Evolutionary conservation across 2,113 vertebrate genomes (phyloP).

Genomic region (Perca schrenkii): DNA sequence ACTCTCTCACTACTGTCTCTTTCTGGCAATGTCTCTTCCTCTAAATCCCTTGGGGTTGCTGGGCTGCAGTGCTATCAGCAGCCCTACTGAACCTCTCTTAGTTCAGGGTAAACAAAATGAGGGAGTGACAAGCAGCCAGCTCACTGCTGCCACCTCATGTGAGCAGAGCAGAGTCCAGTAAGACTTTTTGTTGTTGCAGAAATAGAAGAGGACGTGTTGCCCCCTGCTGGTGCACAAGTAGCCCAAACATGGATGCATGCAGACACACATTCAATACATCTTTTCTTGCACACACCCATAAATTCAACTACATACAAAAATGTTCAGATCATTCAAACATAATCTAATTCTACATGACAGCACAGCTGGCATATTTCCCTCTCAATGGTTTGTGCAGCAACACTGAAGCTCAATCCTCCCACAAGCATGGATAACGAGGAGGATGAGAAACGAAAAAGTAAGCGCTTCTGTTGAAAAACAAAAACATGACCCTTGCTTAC

Average conservation of each 20-base stretch:
- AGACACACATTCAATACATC: background rate
- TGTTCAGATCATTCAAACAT: slow-evolving; percentile 23
- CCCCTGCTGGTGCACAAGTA: slow-evolving; percentile 53
- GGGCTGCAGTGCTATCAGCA: slow-evolving; percentile 58
- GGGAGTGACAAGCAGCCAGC: slow-evolving; percentile 31
- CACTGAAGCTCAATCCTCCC: slow-evolving; percentile 9
- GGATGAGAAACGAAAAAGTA: background rate
- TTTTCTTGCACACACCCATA: slow-evolving; percentile 5
- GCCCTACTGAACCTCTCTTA: slow-evolving; percentile 52
- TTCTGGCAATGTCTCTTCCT: slow-evolving; percentile 23
- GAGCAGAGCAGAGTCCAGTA: slow-evolving; percentile 7
- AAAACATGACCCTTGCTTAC: slow-evolving; percentile 22
- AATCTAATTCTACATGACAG: slow-evolving; percentile 11
- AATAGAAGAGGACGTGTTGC: slow-evolving; percentile 29
- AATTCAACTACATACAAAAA: slow-evolving; percentile 4
- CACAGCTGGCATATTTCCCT: slow-evolving; percentile 27
- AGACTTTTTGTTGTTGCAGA: background rate
- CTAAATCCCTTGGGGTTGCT: slow-evolving; percentile 38
- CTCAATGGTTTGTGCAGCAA: slow-evolving; percentile 13
- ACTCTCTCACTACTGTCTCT: slow-evolving; percentile 23
- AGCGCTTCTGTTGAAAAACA: slow-evolving; percentile 16
- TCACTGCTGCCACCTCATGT: slow-evolving; percentile 63
- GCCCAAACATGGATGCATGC: background rate
- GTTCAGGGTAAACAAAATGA: slow-evolving; percentile 49
- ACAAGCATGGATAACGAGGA: background rate